Conservation (phyloP, 2,113 vertebrate species). For the Cheilinus undulatus region DNA sequence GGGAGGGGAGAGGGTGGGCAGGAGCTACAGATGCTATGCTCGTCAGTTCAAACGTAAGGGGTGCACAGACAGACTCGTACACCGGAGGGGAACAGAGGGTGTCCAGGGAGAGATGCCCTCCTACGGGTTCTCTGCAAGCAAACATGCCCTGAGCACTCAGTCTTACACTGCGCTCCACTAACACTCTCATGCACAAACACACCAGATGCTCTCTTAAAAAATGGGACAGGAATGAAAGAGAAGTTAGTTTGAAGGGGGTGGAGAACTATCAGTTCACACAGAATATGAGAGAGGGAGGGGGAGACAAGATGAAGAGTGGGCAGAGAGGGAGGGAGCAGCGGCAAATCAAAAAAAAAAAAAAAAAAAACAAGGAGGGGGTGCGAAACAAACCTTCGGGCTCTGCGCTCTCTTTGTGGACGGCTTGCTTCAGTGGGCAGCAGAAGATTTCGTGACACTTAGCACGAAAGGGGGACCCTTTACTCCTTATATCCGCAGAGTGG, state of each 20-base stretch:
- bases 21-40: constrained; percentile 63
- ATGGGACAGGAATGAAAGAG: constrained; percentile 65
- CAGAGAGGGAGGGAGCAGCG: constrained; percentile 52
- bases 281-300: constrained; percentile 65
- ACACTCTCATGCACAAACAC: constrained; percentile 30
- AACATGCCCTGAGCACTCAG: constrained; percentile 42
- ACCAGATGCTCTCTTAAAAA: constrained; percentile 65
- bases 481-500: constrained; percentile 99
- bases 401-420: constrained; percentile 96
- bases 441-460: constrained; percentile 99
- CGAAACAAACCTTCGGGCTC: constrained; percentile 98
- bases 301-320: constrained; percentile 64
- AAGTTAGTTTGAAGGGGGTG: constrained; percentile 56
- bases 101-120: constrained; percentile 28
- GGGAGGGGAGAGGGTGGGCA: constrained; percentile 33
- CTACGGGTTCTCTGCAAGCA: constrained; percentile 43
- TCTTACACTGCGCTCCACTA: constrained; percentile 14
- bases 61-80: constrained; percentile 33
- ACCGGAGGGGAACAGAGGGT: constrained; percentile 5
- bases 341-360: too few species aligned
- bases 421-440: constrained; percentile 99
- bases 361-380: constrained; percentile 86
- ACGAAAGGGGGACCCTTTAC: constrained; percentile 99
- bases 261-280: constrained; percentile 69
- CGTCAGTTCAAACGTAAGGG: constrained; percentile 43